Evolutionary conservation across 2,888 invertebrate species (phyloP).

Genomic region (Synergus umbraculus): DNA sequence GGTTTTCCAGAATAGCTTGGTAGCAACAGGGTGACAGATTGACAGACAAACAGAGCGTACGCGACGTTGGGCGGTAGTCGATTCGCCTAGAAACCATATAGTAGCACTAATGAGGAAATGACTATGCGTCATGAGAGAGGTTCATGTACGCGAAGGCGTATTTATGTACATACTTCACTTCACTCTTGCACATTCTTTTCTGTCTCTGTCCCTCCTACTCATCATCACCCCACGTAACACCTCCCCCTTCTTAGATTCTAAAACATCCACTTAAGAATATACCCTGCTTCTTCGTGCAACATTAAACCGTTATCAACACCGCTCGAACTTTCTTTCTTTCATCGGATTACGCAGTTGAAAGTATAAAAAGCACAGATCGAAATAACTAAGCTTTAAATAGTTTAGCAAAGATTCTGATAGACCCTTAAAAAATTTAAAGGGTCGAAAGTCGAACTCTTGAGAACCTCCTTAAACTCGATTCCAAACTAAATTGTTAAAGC

Average conservation of each 20-base stretch:
- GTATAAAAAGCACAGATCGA: too few species aligned
- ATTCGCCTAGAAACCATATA: conserved; percentile 20
- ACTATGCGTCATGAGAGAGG: conserved; percentile 15
- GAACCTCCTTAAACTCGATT: too few species aligned
- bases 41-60: background rate
- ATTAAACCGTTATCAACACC: background rate
- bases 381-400: too few species aligned
- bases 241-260: background rate
- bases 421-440: too few species aligned
- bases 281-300: background rate
- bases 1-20: background rate
- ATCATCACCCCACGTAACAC: background rate
- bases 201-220: background rate
- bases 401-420: too few species aligned
- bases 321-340: background rate
- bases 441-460: too few species aligned
- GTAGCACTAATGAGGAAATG: conserved; percentile 35
- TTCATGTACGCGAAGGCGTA: conserved; percentile 16
- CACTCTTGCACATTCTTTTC: background rate
- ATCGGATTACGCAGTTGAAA: background rate
- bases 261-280: background rate
- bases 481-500: too few species aligned
- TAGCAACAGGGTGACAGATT: conserved; percentile 37
- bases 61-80: conserved; percentile 5
- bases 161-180: background rate